phyloP scores from a whole-genome alignment of 2,113 vertebrate species.

The Psephotus haematonotus region DNA sequence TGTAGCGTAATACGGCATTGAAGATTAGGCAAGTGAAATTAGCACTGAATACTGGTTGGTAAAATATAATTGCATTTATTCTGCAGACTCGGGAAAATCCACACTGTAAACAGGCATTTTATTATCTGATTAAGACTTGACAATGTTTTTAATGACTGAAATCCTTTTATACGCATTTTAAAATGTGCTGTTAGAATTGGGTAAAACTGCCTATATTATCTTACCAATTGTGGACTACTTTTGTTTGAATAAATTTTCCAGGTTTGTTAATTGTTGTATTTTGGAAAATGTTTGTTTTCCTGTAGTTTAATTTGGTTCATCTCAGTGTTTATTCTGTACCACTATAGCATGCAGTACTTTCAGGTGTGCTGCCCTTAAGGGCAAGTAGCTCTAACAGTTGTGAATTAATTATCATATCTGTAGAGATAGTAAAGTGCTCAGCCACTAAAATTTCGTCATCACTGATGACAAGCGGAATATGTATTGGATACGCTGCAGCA shows the following conservation, averaged over 20 bases:
- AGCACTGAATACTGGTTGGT: neutral
- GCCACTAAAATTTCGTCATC: neutral
- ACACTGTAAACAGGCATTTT: neutral
- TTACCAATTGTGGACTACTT: neutral
- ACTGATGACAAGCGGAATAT: neutral
- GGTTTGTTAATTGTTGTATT: accelerated
- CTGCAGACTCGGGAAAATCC: neutral
- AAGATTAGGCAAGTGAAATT: neutral
- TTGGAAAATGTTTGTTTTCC: neutral
- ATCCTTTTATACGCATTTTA: neutral
- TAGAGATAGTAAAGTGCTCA: neutral
- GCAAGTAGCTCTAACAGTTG: neutral
- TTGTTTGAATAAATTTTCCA: neutral
- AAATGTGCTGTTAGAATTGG: neutral
- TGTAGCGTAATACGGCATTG: neutral
- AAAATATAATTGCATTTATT: neutral
- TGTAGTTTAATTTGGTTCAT: neutral
- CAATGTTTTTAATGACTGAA: neutral
- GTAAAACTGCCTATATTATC: neutral
- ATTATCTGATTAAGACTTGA: neutral
- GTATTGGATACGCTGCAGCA: neutral
- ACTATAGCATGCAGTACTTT: neutral
- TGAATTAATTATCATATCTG: neutral
- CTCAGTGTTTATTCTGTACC: neutral
- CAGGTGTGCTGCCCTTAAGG: neutral